Evolutionary conservation across 2,113 vertebrate species (phyloP), one percentile per base, ranked within the genome.

Genomic region (Neotragus moschatus): DNA sequence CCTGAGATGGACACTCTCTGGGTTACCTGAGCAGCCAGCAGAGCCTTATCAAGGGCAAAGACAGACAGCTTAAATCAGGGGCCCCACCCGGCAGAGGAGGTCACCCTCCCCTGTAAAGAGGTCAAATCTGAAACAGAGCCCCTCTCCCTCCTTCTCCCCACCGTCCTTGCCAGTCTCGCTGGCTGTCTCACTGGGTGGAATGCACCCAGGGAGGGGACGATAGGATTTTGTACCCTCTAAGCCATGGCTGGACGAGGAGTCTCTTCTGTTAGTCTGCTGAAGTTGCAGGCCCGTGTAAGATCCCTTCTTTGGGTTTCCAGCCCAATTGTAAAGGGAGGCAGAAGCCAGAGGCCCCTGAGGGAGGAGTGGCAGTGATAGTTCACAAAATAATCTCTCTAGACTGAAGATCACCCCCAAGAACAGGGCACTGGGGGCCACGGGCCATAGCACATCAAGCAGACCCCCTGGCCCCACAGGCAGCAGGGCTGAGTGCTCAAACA

Each of bases 361-460:
- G 26, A 82, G 10, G 19, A 6, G 11, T 16, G 60, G 75, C 15
- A 66, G 84, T 55, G 25, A 39, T 8, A 28, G 33, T 39, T 88
- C n/a, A 70, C n/a, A 75, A 39, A 81, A 53, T 33, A 45, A 8
- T 5, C 25, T 88, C 53, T 75, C 66, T 2, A 1, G 33, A 23
- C 12, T 43, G 33, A 70, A 88, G 55, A n/a, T 58, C 77, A 25
- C 1, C 9, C 47, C n/a, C 25, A 26, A 90, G 60, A 23, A 70
- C 45, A 23, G 0, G 0, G 45, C 30, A 15, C 19, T 17, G 1
- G 28, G 25, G n/a, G n/a, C 45, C 36, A 39, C 2, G 36, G 6
- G 47, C 14, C n/a, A 0, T 1, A 16, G n/a, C 7, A 6, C 16
- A 13, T 3, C n/a, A 23, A 19, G 95, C 63, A 23, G 55, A 16